These are phyloP conservation scores for Eulemur macaco DNA, from an alignment of 2,113 vertebrate species.

Conservation along the genomic window DNA sequence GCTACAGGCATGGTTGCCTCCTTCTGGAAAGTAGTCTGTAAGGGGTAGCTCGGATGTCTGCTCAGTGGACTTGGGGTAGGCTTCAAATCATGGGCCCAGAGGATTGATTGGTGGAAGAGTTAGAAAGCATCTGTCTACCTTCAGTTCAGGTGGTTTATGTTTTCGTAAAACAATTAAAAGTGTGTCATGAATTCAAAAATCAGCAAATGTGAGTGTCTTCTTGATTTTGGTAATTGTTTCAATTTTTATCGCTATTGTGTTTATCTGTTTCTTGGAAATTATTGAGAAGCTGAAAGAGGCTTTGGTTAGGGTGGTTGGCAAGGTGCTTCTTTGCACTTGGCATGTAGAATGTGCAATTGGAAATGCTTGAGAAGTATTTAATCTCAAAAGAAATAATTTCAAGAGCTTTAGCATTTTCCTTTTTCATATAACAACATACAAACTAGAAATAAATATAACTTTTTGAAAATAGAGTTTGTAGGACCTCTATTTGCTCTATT, in stretches of 20 bases:
- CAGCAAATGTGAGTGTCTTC: not conserved
- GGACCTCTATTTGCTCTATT: not conserved
- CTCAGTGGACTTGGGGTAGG: not conserved
- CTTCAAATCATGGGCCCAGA: not conserved
- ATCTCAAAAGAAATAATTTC: not conserved
- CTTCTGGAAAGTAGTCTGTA: not conserved
- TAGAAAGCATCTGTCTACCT: not conserved
- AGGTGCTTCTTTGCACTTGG: not conserved
- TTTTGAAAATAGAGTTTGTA: not conserved
- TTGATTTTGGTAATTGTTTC: slow-evolving; percentile 21
- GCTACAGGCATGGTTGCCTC: not conserved
- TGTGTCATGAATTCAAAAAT: not conserved
- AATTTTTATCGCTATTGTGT: not conserved
- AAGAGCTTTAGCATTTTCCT: not conserved
- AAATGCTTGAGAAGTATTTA: slow-evolving; percentile 20
- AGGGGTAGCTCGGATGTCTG: not conserved
- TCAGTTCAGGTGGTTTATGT: not conserved
- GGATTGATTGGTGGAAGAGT: not conserved
- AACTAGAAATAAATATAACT: not conserved
- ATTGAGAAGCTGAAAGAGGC: not conserved
- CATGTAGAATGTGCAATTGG: not conserved
- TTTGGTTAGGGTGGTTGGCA: not conserved
- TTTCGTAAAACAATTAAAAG: not conserved
- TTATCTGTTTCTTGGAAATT: not conserved
- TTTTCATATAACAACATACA: not conserved